Conservation (phyloP, 2,113 vertebrate genomes). For the Gyps fulvus region DNA sequence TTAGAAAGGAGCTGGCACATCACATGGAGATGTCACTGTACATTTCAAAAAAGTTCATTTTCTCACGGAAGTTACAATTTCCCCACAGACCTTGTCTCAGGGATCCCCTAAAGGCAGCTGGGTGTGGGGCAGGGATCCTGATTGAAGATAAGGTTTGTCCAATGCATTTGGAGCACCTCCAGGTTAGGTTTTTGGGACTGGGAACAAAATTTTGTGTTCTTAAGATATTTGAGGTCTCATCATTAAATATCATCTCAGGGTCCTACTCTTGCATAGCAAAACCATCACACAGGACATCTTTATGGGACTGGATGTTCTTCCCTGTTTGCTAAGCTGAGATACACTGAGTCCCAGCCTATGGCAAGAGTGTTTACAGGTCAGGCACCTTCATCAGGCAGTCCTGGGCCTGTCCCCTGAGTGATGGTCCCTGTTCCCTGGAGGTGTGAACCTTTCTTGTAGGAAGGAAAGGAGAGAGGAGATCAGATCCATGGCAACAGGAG, state of each 20-base stretch:
- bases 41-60: neutral
- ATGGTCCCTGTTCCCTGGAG: neutral
- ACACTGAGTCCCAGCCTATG: neutral
- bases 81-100: neutral
- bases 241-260: neutral
- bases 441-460: neutral
- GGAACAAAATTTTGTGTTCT: neutral
- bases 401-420: neutral
- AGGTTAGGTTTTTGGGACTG: neutral
- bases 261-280: neutral
- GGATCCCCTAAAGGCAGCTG: neutral
- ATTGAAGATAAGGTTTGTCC: neutral
- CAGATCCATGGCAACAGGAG: neutral
- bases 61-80: neutral
- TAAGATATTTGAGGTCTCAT: neutral
- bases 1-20: neutral
- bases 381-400: neutral
- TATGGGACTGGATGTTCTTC: neutral
- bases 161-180: neutral
- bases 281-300: neutral
- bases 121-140: neutral
- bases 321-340: neutral
- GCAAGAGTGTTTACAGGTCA: neutral
- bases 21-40: neutral
- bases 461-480: neutral